These are phyloP conservation scores for Gisinianus flammeolus DNA, from an alignment of 2,888 invertebrate species.

Conservation along the genomic window DNA sequence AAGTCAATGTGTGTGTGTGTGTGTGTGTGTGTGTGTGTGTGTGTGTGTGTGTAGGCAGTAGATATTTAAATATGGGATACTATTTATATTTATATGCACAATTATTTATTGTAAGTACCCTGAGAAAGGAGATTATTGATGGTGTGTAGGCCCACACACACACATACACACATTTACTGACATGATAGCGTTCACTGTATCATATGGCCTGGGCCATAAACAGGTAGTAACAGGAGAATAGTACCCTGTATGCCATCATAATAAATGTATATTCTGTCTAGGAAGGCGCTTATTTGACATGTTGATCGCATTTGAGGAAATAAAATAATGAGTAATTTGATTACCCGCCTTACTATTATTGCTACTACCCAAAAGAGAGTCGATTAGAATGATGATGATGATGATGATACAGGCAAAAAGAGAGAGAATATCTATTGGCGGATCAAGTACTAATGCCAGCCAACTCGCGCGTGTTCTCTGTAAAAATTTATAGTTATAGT, in stretches of 20 bases:
- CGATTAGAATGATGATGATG: neutral
- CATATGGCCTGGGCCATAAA: neutral
- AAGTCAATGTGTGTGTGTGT: too few relatives aligned
- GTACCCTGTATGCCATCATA: neutral
- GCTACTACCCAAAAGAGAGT: neutral
- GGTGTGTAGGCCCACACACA: neutral
- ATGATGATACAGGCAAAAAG: neutral
- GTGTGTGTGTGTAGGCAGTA: too few relatives aligned
- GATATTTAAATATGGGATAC: too few relatives aligned
- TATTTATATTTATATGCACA: neutral
- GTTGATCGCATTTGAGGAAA: slow-evolving; percentile 8
- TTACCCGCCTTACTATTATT: neutral
- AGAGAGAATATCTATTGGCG: neutral
- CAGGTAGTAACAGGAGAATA: neutral
- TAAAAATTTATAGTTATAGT: neutral
- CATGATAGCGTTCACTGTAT: neutral
- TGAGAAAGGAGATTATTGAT: neutral
- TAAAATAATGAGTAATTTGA: slow-evolving; percentile 15
- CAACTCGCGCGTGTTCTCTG: neutral
- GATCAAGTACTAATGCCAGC: neutral
- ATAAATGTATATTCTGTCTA: slow-evolving; percentile 16
- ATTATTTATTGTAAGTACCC: neutral
- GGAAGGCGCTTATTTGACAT: slow-evolving; percentile 18
- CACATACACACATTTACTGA: neutral
- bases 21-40: too few relatives aligned